Conservation (phyloP, 2,113 vertebrate species). For the Penelope pileata region DNA sequence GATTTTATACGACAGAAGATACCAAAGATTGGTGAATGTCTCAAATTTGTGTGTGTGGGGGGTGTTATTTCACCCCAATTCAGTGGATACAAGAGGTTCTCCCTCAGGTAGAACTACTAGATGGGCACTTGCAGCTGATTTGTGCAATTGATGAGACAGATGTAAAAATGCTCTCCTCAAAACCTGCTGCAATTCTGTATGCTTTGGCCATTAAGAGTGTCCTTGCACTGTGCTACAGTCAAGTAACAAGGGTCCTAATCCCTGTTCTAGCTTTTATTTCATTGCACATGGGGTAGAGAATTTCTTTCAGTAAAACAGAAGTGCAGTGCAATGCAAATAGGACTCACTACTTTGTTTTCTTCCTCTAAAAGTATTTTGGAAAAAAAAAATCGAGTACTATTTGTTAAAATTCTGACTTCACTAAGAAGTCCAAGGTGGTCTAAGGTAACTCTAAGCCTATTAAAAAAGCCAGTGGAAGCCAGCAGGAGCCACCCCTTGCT, state of each 20-base stretch:
- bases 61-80: background rate
- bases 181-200: background rate
- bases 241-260: background rate
- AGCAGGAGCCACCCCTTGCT: background rate
- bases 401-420: background rate
- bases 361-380: background rate
- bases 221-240: constrained; percentile 9
- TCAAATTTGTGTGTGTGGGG: background rate
- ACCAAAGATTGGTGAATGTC: background rate
- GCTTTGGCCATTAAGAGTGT: background rate
- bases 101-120: background rate
- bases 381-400: background rate
- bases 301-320: background rate
- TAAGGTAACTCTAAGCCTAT: background rate
- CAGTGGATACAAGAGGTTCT: background rate
- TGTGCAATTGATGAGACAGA: constrained; percentile 60
- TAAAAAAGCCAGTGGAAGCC: background rate
- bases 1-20: background rate
- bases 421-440: background rate
- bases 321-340: background rate
- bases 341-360: background rate
- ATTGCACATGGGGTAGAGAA: background rate
- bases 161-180: constrained; percentile 46
- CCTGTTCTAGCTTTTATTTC: background rate
- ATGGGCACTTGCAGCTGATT: background rate